Base-by-base conservation (phyloP, 1,140 invertebrate genomes). In the Papilio dardanus region DNA sequence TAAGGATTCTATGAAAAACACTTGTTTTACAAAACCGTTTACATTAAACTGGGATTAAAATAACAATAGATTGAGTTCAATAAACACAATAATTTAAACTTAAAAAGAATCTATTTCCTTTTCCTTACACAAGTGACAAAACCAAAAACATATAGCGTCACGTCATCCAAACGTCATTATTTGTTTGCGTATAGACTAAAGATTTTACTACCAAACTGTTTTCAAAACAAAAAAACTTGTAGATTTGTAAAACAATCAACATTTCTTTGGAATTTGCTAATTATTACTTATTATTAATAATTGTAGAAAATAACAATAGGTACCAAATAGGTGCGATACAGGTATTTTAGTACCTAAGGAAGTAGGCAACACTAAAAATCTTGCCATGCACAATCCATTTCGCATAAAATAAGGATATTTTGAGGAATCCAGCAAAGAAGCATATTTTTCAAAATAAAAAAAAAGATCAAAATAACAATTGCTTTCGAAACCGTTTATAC, bases 101-200 rank as follows among this genome's bases (percentile, higher is more conserved):
- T 28, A 62, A 71, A 79, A 77, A 83, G 75, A 78, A 67, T 79
- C 77, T 74, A 74, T 73, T 58, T 73, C 71, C 71, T 42, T 77
- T 80, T 77, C 78, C 83, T 77, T 78, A 85, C 83, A 84, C 76
- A 83, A 81, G 74, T 88, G 88, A 89, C 85, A 90, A 88, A 87
- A 88, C 76, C 81, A 89, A 89, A 88, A 85, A 84, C 84, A 84
- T 79, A 82, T 84, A 89, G 89, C 91, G 90, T 92, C 91, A 92
- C 91, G 89, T 92, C 91, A 92, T 78, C 81, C 74, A 77, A 83
- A 82, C 76, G 78, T 85, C 81, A 85, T 62, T 62, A 62, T 62
- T 62, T 62, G 24, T 62, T 28, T 62, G 54, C 12, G 8, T 28
- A 62, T 62, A 62, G 54, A 62, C 54, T 28, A 62, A 21, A 62